Base-by-base conservation (phyloP, 2,113 vertebrate species). In the Nesoenas mayeri region DNA sequence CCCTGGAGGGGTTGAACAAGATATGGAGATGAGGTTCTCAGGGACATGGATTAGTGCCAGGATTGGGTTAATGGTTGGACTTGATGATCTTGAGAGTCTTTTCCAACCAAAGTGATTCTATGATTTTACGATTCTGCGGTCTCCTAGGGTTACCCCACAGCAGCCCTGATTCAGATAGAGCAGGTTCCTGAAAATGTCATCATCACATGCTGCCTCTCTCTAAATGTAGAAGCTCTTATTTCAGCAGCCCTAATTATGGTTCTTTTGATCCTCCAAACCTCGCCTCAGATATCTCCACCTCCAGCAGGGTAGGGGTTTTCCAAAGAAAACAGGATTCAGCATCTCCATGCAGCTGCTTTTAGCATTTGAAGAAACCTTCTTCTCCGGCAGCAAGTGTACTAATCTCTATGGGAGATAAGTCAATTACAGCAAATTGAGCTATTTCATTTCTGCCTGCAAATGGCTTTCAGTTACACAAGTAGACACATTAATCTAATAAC, bases 401-500 rank as follows among this genome's bases (percentile, higher is more conserved):
- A 96, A 96, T 98, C 97, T 98, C 98, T 97, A 97, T 98, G 98
- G 98, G 98, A 98, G 97, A 98, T 97, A 97, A 98, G 98, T 98
- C 98, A 98, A 98, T 98, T 98, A 98, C 96, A 97, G 98, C 97
- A 98, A 98, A 98, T 98, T 98, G 98, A 98, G 98, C 98, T 98
- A 98, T 98, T 98, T 98, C 97, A 98, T 98, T 98, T 98, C 97
- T 77, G 97, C 91, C 97, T 98, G 98, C 97, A 98, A 98, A 98
- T 98, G 97, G 97, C 97, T 98, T 98, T 98, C 98, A 98, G 98
- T 98, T 98, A 98, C 97, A 98, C 97, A 97, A 98, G 97, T 97
- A 98, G 98, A 97, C 97, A 97, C 97, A 98, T 98, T 98, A 98
- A 98, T 98, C 98, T 98, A 98, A 98, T 98, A 98, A 98, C 98